phyloP scores from a whole-genome alignment of 2,888 invertebrate genomes.

The Lomographa bimaculata region DNA sequence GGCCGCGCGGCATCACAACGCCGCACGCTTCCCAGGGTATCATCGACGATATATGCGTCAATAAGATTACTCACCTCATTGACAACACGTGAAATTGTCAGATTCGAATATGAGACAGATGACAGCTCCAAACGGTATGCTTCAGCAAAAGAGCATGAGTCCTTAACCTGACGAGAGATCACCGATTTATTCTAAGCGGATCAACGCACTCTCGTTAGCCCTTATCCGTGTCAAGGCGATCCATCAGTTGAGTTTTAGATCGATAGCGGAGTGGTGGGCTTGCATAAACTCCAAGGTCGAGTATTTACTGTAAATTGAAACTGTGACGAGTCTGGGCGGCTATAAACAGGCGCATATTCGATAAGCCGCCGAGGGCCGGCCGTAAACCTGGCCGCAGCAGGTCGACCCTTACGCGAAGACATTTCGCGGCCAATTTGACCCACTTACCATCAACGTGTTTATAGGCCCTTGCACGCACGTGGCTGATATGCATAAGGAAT shows the following conservation, averaged over 20 bases:
- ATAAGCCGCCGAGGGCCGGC: not conserved
- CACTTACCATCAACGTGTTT: constrained; percentile 1
- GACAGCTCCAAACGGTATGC: too few species aligned
- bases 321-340: not conserved
- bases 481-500: too few species aligned
- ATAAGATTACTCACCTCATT: too few species aligned
- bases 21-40: too few species aligned
- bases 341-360: constrained; percentile 1
- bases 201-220: not conserved
- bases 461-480: too few species aligned
- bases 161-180: not conserved
- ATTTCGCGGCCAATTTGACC: not conserved
- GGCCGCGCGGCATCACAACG: not conserved
- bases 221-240: constrained; percentile 4
- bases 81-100: too few species aligned
- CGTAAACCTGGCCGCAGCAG: not conserved
- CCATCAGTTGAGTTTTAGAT: not conserved
- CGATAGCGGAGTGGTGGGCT: not conserved
- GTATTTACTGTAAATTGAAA: constrained; percentile 5
- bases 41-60: too few species aligned
- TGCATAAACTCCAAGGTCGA: not conserved
- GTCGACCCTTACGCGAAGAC: too few species aligned
- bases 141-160: too few species aligned
- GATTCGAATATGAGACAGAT: too few species aligned
- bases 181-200: not conserved